Evolutionary conservation across 2,113 vertebrate genomes (phyloP), one percentile per base, ranked within the genome.

Genomic region (Semnornis frantzii): DNA sequence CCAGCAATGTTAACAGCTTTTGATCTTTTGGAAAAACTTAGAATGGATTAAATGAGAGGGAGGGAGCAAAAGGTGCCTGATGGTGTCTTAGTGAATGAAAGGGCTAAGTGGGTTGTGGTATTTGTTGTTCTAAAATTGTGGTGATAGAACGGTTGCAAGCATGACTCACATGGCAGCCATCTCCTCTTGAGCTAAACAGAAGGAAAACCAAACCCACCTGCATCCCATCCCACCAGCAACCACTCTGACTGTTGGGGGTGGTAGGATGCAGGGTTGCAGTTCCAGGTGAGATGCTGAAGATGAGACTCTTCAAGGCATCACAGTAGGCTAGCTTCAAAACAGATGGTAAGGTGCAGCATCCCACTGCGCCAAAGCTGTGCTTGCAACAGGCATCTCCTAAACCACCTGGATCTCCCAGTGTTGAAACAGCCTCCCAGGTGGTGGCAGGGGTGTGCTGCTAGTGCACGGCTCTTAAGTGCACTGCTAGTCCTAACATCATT

Each of bases 171-270:
- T 63, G 50, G 30, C 7, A 5, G 10, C 6, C 5, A n/a, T 9
- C 23, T n/a, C 52, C n/a, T 55, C 68, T 91, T 48, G 60, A 94
- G 66, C 31, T 33, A 8, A 52, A 85, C 85, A 66, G 39, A 75
- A 55, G 60, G 25, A 5, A 16, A 79, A 10, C 14, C 46, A 24
- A 46, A 57, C 57, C 25, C 33, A 82, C 25, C 27, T 42, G 44
- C 33, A 85, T n/a, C 37, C 37, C 37, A 37, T 37, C n/a, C 39
- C 6, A 1, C 9, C 50, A 54, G 42, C 39, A 89, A 42, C 71
- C 55, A 23, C 4, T 8, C 1, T 0, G 0, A 34, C 30, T 58
- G 6, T 1, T 1, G 6, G 11, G n/a, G 16, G 54, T 12, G 4
- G 76, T 54, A 85, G 84, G 82, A 62, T 81, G 16, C 16, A 74